Evolutionary conservation across 2,888 invertebrate species (phyloP).

Genomic region (Rhagophthalmus giganteus): DNA sequence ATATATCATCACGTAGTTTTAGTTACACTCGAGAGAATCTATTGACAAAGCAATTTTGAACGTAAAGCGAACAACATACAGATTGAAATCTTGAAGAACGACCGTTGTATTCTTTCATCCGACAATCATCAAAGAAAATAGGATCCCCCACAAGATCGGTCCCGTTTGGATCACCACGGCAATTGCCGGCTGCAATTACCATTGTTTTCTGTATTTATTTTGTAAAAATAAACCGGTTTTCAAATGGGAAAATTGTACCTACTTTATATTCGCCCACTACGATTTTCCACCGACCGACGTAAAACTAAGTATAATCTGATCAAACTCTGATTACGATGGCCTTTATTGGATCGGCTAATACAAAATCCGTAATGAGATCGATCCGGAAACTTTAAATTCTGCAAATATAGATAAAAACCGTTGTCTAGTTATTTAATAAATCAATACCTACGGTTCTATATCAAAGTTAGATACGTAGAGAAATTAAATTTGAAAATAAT

Average conservation of each 20-base stretch:
- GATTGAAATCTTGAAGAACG: constrained; percentile 1
- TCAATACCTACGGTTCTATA: no score
- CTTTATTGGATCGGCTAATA: neutral
- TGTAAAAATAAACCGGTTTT: constrained; percentile 6
- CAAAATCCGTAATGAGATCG: no score
- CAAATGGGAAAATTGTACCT: constrained; percentile 11
- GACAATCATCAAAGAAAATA: constrained; percentile 16
- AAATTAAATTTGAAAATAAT: no score
- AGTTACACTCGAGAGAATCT: constrained; percentile 2
- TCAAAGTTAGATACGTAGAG: no score
- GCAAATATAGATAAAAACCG: no score
- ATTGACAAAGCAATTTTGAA: constrained; percentile 9
- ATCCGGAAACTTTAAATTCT: no score
- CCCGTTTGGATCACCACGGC: constrained; percentile 14
- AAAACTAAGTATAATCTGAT: neutral
- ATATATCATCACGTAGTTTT: constrained; percentile 6
- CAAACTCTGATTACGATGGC: neutral
- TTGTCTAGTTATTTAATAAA: no score
- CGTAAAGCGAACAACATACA: constrained; percentile 4
- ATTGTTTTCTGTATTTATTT: constrained; percentile 11
- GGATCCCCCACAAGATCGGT: constrained; percentile 19
- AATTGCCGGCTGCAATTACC: constrained; percentile 17
- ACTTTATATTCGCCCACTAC: constrained; percentile 1
- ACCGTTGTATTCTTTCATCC: constrained; percentile 1
- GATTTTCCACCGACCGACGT: no score